Evolutionary conservation across 2,113 vertebrate genomes (phyloP), one percentile per base, ranked within the genome.

Genomic region (Trinectes maculatus): DNA sequence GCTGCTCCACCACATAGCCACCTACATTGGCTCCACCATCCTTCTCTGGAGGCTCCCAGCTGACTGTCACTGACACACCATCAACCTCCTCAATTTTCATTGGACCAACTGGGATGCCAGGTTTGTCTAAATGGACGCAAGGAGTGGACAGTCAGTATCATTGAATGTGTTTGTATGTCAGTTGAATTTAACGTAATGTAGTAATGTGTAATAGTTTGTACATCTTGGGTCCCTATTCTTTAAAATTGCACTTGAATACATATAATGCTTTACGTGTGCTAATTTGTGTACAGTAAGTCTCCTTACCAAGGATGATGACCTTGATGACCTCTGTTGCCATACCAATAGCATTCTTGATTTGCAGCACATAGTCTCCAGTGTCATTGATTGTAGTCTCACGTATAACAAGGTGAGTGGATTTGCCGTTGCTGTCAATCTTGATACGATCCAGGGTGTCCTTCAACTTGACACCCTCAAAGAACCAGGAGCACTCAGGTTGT

Each of bases 1-100:
- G 94, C 70, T 98, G 96, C 70, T 99, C 98, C 51, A 99, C 96
- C 54, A 98, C 94, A 11, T 99, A 99, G 8, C 96, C 96, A 3
- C 96, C 95, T 62, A 99, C 48, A n/a, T 96, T 93, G 63, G 98
- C 96, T 13, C 98, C 98, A 22, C 98, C 98, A 29, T 99, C 98
- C 75, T 97, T 92, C 79, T 94, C 91, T 51, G 98, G 98, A 73
- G 94, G 92, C 55, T 96, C 92, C 98, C 98, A 99, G 86, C 96
- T 96, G 62, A 95, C 90, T 1, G 93, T 94, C 48, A 96, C 93
- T 37, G 95, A 96, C 56, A 94, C 92, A n/a, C 95, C 94, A 53
- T 99, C 97, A 47, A 95, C 66, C 70, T 96, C 96, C 52, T 96
- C 95, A 39, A 98, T 92, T 86, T 89, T 93, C 59, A 99, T 90